Percentiles rank a stretch among this genome's conserved stretches.
Evolutionary conservation across 2,113 vertebrate species (phyloP).

Genomic region (Vombatus ursinus): DNA sequence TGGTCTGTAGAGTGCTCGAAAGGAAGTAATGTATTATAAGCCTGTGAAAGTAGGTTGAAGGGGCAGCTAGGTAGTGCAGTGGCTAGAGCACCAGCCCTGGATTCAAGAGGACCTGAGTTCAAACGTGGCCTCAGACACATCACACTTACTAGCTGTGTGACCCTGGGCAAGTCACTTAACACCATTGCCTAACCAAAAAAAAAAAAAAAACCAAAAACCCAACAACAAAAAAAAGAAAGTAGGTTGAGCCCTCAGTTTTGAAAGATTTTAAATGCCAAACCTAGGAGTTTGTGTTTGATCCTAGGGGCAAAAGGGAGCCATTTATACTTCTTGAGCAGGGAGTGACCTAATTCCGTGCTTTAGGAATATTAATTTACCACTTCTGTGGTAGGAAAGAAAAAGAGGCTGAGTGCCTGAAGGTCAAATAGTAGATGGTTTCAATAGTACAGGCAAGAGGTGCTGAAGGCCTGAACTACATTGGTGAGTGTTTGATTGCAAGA

Average conservation of each 20-base stretch:
- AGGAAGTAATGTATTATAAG: background rate
- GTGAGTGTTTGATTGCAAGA: background rate
- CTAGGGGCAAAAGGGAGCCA: background rate
- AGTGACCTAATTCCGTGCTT: background rate
- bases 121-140: too few relatives aligned
- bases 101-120: too few relatives aligned
- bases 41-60: background rate
- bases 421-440: background rate
- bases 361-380: background rate
- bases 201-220: too few relatives aligned
- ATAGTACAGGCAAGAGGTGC: too few relatives aligned
- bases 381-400: background rate
- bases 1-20: background rate
- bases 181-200: too few relatives aligned
- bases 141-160: too few relatives aligned
- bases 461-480: background rate
- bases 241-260: background rate
- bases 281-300: background rate
- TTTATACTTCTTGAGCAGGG: background rate
- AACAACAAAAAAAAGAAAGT: too few relatives aligned
- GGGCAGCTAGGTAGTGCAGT: too few relatives aligned
- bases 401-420: background rate
- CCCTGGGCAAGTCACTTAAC: too few relatives aligned
- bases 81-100: too few relatives aligned
- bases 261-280: background rate